Conservation (phyloP, 2,888 invertebrate species). For the Dicyrtomina minuta region DNA sequence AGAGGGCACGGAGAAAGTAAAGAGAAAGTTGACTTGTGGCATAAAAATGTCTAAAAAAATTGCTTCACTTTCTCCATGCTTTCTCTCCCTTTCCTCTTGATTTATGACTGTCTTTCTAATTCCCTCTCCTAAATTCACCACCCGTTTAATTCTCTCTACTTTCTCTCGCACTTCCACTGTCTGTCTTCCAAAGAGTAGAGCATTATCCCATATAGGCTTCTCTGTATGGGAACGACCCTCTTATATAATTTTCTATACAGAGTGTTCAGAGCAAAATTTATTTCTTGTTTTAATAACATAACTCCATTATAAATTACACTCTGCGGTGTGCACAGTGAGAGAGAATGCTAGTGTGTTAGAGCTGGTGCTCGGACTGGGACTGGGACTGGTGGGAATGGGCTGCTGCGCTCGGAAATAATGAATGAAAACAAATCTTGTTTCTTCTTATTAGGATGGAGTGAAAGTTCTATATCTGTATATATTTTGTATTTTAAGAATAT, state of each 20-base stretch:
- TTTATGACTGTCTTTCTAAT: conserved; percentile 20
- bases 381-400: no score
- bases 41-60: conserved; percentile 10
- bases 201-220: not conserved
- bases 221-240: not conserved
- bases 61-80: not conserved
- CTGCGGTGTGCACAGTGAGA: no score
- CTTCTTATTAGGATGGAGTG: no score
- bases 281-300: no score
- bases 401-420: no score
- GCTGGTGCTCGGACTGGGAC: no score
- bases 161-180: not conserved
- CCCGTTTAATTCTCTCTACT: conserved; percentile 10
- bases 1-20: not conserved
- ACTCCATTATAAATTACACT: no score
- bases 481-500: no score
- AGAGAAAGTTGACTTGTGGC: conserved; percentile 3
- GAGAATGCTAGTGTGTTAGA: no score
- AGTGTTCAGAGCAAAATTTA: not conserved
- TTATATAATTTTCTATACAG: not conserved
- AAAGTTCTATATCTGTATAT: no score
- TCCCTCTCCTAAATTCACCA: conserved; percentile 17
- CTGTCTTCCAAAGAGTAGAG: not conserved
- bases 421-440: no score
- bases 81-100: conserved; percentile 13